Evolutionary conservation across 2,113 vertebrate species (phyloP).

Genomic region (Atractosteus spatula): DNA sequence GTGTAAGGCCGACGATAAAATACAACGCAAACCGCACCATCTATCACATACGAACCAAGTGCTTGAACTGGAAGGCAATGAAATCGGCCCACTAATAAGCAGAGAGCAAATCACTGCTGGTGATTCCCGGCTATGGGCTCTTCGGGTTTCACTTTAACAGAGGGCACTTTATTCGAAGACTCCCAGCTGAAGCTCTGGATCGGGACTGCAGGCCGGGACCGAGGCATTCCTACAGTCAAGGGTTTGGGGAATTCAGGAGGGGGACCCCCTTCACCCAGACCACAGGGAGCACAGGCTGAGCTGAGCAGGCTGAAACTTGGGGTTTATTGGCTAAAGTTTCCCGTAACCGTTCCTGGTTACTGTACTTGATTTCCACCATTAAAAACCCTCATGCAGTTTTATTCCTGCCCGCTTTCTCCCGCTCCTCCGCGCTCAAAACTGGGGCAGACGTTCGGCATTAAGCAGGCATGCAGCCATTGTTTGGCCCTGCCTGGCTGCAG

Average conservation of each 20-base stretch:
- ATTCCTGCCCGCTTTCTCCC: constrained; percentile 75
- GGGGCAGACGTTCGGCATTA: constrained; percentile 71
- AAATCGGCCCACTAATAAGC: no score
- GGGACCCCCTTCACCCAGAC: constrained; percentile 46
- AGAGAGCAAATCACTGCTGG: no score
- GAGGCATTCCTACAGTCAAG: constrained; percentile 32
- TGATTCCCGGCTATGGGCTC: no score
- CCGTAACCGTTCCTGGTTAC: constrained; percentile 75
- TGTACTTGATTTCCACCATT: constrained; percentile 82
- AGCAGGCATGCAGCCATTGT: constrained; percentile 65
- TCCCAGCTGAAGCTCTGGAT: no score
- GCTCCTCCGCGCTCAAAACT: constrained; percentile 60
- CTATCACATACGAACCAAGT: no score
- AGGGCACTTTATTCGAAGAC: no score
- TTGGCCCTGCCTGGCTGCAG: constrained; percentile 34
- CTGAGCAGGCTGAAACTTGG: constrained; percentile 76
- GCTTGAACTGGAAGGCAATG: no score
- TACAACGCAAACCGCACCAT: no score
- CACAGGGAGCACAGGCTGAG: constrained; percentile 52
- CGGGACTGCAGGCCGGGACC: not conserved
- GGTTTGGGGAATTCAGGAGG: constrained; percentile 34
- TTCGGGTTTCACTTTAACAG: no score
- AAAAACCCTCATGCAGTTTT: constrained; percentile 83
- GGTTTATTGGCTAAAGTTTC: constrained; percentile 68
- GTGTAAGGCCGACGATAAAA: no score